A percentile compares a stretch with the other conserved stretches of the same genome.
Evolutionary conservation across 2,888 invertebrate genomes (phyloP).

Genomic region (Tupiocoris notatus): DNA sequence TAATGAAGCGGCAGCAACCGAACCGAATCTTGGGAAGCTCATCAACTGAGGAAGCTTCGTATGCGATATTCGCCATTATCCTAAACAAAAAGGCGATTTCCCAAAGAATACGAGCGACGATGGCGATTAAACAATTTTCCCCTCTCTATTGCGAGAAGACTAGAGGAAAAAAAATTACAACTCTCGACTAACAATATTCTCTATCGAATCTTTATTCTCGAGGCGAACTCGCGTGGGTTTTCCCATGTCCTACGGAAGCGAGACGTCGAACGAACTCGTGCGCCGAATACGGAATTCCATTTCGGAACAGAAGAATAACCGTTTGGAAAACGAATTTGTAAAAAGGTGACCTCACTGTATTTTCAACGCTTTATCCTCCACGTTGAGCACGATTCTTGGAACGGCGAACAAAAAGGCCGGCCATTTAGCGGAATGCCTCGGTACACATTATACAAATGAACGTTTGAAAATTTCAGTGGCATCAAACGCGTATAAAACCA

Average conservation of each 20-base stretch:
- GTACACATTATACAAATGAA: too few species aligned
- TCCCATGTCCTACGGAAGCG: constrained; percentile 10
- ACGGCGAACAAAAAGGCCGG: not conserved
- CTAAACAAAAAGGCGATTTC: not conserved
- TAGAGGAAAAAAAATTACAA: not conserved
- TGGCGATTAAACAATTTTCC: not conserved
- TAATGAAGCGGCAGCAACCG: constrained; percentile 25
- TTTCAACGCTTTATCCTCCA: not conserved
- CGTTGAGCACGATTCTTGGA: not conserved
- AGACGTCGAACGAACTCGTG: not conserved
- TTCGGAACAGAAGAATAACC: constrained; percentile 1
- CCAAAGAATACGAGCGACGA: not conserved
- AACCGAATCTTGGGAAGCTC: constrained; percentile 16
- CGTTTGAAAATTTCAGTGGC: too few species aligned
- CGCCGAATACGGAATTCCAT: not conserved
- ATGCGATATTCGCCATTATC: not conserved
- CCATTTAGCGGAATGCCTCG: not conserved
- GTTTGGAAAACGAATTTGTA: constrained; percentile 4
- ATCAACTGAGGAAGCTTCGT: constrained; percentile 1
- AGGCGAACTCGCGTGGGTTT: not conserved
- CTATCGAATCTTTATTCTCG: not conserved
- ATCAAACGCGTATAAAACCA: too few species aligned
- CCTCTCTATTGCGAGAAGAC: too few species aligned
- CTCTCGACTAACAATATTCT: not conserved
- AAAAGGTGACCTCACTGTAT: constrained; percentile 4